Base-by-base conservation (phyloP, 2,888 invertebrate genomes). In the Parthenolecanium corni region DNA sequence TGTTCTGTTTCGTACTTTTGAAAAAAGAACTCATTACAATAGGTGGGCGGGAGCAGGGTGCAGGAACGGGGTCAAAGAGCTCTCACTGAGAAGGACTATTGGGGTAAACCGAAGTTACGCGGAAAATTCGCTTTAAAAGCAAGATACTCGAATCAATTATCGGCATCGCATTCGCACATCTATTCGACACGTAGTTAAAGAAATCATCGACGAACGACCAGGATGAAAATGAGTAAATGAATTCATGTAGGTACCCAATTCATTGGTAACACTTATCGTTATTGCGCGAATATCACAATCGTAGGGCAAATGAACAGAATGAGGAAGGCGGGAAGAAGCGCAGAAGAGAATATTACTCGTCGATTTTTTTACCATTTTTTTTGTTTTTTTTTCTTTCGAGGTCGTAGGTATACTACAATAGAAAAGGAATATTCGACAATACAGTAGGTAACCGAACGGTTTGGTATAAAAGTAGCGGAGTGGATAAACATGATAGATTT, bases 401-500 rank as follows among this genome's bases (percentile, higher is more conserved):
- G 31, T 31, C 31, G 31, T 31, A 4, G 31, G 31, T 31, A 31
- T 31, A 31, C 20, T 20, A 1, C 14, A 42, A 56, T 1, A 44
- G 14, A 24, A 52, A 54, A 54, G 5, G 2, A 24, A 18, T 20
- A 56, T 38, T n/a, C 9, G 23, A 14, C 9, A 25, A 14, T 11
- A 24, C 2, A 31, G 18, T 24, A 14, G 23, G 11, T n/a, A n/a
- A 40, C 5, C 5, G 3, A 36, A 25, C 24, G 20, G 4, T 11
- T 23, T 14, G 14, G 24, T 2, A 20, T 18, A 2, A 24, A 24
- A 24, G 6, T 31, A 20, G 14, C 25, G 25, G 47, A 57, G 46
- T 21, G 53, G 11, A 11, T n/a, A 73, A 68, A 54, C n/a, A n/a
- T n/a, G n/a, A n/a, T n/a, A 74, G 70, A 16, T 20, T n/a, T 21